Evolutionary conservation across 2,113 vertebrate species (phyloP).

Genomic region (Zapornia atra): DNA sequence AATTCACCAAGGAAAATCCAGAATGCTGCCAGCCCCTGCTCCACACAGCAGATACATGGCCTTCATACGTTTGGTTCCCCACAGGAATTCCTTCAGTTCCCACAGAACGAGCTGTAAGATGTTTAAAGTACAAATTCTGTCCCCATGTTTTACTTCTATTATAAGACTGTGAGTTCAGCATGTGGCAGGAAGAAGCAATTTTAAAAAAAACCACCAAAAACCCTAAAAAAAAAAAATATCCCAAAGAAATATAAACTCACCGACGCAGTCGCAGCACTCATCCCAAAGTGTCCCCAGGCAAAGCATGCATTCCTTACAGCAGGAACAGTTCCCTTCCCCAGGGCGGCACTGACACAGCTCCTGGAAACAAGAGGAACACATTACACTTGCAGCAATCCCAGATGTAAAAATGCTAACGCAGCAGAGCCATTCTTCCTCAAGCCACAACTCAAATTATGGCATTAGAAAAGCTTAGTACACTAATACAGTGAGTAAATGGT

Average conservation of each 20-base stretch:
- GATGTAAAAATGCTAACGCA: not conserved
- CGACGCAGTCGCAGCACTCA: conserved; percentile 98
- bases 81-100: not conserved
- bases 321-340: conserved; percentile 94
- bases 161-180: not conserved
- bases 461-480: not conserved
- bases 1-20: not conserved
- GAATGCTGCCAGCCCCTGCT: not conserved
- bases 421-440: not conserved
- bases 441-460: not conserved
- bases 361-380: conserved; percentile 71
- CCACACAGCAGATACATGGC: not conserved
- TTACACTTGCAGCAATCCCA: not conserved
- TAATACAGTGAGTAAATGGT: not conserved
- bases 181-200: not conserved
- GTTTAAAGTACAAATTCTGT: not conserved
- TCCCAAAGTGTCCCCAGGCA: conserved; percentile 97
- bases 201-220: not conserved
- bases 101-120: not conserved
- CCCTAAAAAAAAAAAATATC: not conserved
- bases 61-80: not conserved
- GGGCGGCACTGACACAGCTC: conserved; percentile 98
- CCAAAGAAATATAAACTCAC: conserved; percentile 76
- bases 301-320: conserved; percentile 98
- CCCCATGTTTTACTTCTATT: not conserved